These are phyloP conservation scores for Sebastes steindachneri DNA, from an alignment of 2,797 vertebrate genomes.

Conservation along the genomic window DNA sequence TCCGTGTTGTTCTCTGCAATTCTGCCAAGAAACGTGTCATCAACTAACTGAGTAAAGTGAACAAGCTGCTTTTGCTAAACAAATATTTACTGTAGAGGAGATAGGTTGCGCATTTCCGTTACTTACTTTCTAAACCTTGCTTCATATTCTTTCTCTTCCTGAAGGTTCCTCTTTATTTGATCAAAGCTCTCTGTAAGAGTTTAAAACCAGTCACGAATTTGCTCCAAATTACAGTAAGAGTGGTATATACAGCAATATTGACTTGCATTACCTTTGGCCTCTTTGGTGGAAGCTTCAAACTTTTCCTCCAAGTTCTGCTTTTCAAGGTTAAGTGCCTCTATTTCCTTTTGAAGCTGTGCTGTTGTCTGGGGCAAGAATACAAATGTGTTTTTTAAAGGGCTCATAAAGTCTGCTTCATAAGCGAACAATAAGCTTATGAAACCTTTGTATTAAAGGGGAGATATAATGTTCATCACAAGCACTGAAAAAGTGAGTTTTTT, in stretches of 20 bases:
- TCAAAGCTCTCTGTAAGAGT: constrained; percentile 88
- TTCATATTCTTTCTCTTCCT: constrained; percentile 89
- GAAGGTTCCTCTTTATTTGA: constrained; percentile 86
- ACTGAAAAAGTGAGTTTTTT: background rate
- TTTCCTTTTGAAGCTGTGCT: constrained; percentile 81
- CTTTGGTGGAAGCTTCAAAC: constrained; percentile 82
- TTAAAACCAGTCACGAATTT: background rate
- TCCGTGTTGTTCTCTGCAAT: constrained; percentile 91
- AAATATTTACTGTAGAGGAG: background rate
- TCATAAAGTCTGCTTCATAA: background rate
- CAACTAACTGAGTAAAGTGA: background rate
- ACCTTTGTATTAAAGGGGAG: background rate
- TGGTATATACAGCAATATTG: background rate
- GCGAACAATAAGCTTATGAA: background rate
- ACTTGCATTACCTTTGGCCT: constrained; percentile 85
- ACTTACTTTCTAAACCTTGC: constrained; percentile 89
- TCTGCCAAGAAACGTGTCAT: constrained; percentile 70
- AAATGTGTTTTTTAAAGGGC: background rate
- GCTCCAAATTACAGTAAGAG: background rate
- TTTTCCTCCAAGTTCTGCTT: constrained; percentile 84
- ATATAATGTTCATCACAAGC: background rate
- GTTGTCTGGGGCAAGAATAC: constrained; percentile 59
- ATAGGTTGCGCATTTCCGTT: background rate
- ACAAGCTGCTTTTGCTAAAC: background rate
- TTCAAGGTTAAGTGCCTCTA: constrained; percentile 81